Percentiles rank a stretch among this genome's conserved stretches.
Conservation (phyloP, 1,140 invertebrate genomes). For the Wasmannia auropunctata region DNA sequence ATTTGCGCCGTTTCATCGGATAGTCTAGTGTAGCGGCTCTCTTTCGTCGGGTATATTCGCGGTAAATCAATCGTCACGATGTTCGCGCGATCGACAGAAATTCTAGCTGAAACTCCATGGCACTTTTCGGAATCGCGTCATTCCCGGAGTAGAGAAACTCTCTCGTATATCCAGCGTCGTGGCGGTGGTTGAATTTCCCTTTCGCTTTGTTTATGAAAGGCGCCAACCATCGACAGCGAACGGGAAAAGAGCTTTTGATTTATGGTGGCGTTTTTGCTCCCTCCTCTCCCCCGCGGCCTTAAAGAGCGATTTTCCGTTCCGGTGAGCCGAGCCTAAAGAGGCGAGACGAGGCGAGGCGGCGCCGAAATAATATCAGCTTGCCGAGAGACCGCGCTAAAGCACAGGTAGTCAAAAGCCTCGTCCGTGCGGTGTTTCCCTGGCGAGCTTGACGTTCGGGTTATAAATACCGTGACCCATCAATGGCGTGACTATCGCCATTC, state of each 20-base stretch:
- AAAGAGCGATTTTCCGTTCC: conserved; percentile 56
- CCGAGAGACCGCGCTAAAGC: conserved; percentile 31
- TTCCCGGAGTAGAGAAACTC: conserved; percentile 16
- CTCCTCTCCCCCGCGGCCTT: conserved; percentile 35
- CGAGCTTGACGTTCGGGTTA: conserved; percentile 63
- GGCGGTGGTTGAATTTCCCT: background rate
- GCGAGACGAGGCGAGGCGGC: background rate
- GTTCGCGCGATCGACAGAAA: conserved; percentile 38
- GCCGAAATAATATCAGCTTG: conserved; percentile 49
- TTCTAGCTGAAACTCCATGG: conserved; percentile 18
- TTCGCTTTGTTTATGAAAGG: conserved; percentile 45
- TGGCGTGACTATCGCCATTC: conserved; percentile 77
- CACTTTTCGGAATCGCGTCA: background rate
- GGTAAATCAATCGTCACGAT: conserved; percentile 45
- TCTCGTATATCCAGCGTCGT: conserved; percentile 5
- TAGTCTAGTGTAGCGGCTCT: background rate
- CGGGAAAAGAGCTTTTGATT: conserved; percentile 62
- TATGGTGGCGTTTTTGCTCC: conserved; percentile 65
- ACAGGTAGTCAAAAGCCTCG: conserved; percentile 69
- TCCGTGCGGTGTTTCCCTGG: conserved; percentile 63
- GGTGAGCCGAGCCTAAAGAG: background rate
- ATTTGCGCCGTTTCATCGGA: background rate
- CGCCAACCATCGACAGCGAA: background rate
- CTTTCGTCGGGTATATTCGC: background rate
- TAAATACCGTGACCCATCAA: conserved; percentile 80